Evolutionary conservation across 1,140 invertebrate genomes (phyloP), one percentile per base, ranked within the genome.

Genomic region (Vanessa tameamea): DNA sequence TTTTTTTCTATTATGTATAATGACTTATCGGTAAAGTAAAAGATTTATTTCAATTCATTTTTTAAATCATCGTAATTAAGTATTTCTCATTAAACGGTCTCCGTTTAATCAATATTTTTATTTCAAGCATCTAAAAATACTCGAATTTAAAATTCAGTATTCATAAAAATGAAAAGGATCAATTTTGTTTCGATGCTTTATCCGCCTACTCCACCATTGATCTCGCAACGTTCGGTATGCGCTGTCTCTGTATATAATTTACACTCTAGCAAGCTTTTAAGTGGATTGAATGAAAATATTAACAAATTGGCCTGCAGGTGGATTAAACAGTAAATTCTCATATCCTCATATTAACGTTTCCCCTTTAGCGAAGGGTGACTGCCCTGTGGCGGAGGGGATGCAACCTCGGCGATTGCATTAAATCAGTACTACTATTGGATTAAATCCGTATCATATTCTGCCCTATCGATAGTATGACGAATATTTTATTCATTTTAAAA

Each of bases 261-360:
- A 69, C 51, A 70, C 61, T 69, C 50, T 59, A 73, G 76, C 80
- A 59, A 69, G 82, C 82, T 86, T 90, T 91, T 89, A 89, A 92
- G 86, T 88, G 88, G 86, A 92, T 91, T 91, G 87, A 90, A 88
- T 88, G 87, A 87, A 90, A 92, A 91, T 92, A 92, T 92, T 92
- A 90, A 91, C 89, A 92, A 91, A 92, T 90, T 92, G 85, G 87
- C 87, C 84, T 87, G 87, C 82, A 91, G 86, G 86, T 83, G 85
- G 85, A 91, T 92, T 91, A 87, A 91, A 91, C 89, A 89, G 88
- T 92, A 92, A 92, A 92, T 91, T 92, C 88, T 92, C 90, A 90
- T 92, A 92, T 90, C 85, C 87, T 88, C 82, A 81, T 91, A 92
- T 92, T 92, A 90, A 83, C 84, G 78, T 87, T 87, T 87, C 90